phyloP scores from a whole-genome alignment of 2,113 vertebrate species.

The Melanerpes formicivorus region DNA sequence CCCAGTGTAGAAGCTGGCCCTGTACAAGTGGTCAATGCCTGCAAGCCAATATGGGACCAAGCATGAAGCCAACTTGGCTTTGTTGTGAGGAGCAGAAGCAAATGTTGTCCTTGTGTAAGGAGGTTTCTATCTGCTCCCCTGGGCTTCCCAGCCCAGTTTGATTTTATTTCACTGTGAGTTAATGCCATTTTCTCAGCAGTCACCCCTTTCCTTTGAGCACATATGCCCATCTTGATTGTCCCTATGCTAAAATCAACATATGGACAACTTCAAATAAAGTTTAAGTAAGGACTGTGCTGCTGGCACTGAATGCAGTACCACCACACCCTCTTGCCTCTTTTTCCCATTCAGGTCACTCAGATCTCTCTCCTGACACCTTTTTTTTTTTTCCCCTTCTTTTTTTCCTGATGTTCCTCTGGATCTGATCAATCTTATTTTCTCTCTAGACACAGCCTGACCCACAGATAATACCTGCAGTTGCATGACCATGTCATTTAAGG shows the following conservation, averaged over 20 bases:
- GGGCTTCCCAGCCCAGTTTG: background rate
- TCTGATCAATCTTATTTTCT: background rate
- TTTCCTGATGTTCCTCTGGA: background rate
- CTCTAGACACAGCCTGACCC: background rate
- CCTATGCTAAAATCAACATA: background rate
- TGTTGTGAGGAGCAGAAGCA: background rate
- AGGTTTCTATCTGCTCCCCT: background rate
- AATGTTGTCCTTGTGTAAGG: background rate
- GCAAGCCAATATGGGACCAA: fast-evolving
- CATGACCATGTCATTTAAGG: background rate
- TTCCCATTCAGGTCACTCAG: background rate
- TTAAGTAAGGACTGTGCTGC: constrained; percentile 39
- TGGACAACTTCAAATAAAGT: background rate
- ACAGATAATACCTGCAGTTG: background rate
- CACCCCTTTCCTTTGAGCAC: background rate
- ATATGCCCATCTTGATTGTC: background rate
- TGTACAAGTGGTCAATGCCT: too few species aligned
- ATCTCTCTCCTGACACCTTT: background rate
- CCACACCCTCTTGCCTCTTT: constrained; percentile 40
- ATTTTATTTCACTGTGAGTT: background rate
- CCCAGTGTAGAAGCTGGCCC: background rate
- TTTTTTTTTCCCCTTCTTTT: fast-evolving
- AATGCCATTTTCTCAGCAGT: background rate
- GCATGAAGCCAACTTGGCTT: fast-evolving
- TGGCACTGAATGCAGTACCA: background rate